These are phyloP conservation scores for Parnassius apollo DNA, from an alignment of 2,888 invertebrate genomes.

Conservation along the genomic window DNA sequence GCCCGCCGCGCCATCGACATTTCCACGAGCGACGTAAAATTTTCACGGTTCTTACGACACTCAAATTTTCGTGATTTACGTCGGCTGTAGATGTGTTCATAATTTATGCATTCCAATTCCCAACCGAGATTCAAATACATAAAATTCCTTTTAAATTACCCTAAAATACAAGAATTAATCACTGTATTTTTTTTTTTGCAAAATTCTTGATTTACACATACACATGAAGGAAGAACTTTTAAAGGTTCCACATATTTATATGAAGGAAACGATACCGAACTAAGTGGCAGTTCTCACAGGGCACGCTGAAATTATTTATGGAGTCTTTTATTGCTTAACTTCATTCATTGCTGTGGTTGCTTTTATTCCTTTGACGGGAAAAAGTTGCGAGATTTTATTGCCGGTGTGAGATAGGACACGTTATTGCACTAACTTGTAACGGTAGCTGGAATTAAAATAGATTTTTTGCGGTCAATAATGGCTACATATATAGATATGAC, in stretches of 20 bases:
- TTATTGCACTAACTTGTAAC: slow-evolving; percentile 76
- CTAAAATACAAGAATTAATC: slow-evolving; percentile 40
- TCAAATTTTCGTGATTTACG: slow-evolving; percentile 54
- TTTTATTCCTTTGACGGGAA: slow-evolving; percentile 76
- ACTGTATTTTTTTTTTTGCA: neutral
- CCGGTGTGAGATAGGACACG: slow-evolving; percentile 78
- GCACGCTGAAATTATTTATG: slow-evolving; percentile 76
- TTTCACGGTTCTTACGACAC: slow-evolving; percentile 24
- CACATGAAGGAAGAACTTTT: slow-evolving; percentile 24
- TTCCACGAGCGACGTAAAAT: slow-evolving; percentile 40
- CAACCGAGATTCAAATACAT: slow-evolving; percentile 39
- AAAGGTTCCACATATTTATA: slow-evolving; percentile 49
- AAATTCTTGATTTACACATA: neutral
- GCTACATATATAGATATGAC: slow-evolving; percentile 42
- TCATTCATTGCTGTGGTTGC: slow-evolving; percentile 78
- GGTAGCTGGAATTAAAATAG: slow-evolving; percentile 69
- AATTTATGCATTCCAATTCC: slow-evolving; percentile 48
- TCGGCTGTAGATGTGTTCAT: slow-evolving; percentile 41
- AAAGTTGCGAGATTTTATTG: slow-evolving; percentile 78
- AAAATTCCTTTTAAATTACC: slow-evolving; percentile 56
- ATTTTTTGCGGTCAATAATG: slow-evolving; percentile 60
- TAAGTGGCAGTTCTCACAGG: slow-evolving; percentile 69
- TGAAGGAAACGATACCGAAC: slow-evolving; percentile 47
- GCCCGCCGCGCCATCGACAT: slow-evolving; percentile 36
- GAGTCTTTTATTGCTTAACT: slow-evolving; percentile 78